Evolutionary conservation across 1,140 invertebrate species (phyloP).

Genomic region (Atopsyche davidsoni): DNA sequence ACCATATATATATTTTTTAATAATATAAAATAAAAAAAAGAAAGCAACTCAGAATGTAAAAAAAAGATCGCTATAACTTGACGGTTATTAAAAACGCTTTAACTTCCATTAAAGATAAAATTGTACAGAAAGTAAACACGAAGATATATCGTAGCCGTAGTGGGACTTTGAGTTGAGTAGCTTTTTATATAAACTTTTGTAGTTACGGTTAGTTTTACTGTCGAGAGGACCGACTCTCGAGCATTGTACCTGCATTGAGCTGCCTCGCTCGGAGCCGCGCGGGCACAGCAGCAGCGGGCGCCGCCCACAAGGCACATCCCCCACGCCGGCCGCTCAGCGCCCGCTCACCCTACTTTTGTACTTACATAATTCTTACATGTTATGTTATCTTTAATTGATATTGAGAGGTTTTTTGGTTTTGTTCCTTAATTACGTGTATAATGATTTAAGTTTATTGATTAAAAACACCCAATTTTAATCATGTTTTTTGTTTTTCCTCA

Average conservation of each 20-base stretch:
- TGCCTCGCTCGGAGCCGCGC: no score
- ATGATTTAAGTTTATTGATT: constrained; percentile 43
- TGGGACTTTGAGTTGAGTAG: constrained; percentile 23
- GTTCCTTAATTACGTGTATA: constrained; percentile 51
- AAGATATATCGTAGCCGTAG: constrained; percentile 9
- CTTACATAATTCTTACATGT: constrained; percentile 14
- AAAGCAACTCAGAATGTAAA: neutral
- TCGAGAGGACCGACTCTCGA: constrained; percentile 47
- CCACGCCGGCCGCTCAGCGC: no score
- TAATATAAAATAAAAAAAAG: constrained; percentile 3
- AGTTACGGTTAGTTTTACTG: constrained; percentile 24
- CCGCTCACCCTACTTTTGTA: no score
- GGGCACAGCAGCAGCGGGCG: no score
- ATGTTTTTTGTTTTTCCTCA: constrained; percentile 1
- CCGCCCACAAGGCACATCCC: constrained; percentile 52
- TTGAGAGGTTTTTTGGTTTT: constrained; percentile 45
- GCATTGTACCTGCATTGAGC: constrained; percentile 51
- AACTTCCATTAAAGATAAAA: constrained; percentile 12
- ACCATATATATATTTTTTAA: constrained; percentile 12
- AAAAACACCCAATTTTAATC: constrained; percentile 17
- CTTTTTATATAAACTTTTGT: constrained; percentile 28
- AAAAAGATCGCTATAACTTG: no score
- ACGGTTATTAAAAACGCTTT: constrained; percentile 8
- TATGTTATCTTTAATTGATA: constrained; percentile 22
- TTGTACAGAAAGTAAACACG: constrained; percentile 3